Conservation (phyloP, 1,140 invertebrate species). For the Gonatopus flavifemur region DNA sequence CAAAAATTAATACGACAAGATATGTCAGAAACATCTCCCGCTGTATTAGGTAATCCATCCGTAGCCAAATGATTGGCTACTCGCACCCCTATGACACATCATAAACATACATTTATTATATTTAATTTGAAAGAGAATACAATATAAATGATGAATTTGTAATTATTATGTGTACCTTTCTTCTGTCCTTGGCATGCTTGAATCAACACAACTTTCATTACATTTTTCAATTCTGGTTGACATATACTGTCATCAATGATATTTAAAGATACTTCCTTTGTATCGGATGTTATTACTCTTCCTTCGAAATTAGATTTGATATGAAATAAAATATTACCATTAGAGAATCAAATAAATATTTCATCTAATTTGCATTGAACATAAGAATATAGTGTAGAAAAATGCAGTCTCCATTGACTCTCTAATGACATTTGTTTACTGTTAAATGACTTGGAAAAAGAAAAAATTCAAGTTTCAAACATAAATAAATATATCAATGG, state of each 20-base stretch:
- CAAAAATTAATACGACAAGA: constrained; percentile 18
- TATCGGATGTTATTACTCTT: constrained; percentile 24
- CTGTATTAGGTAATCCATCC: constrained; percentile 11
- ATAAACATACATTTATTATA: neutral
- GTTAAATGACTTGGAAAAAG: too few relatives aligned
- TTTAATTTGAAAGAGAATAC: neutral
- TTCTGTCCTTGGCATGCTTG: constrained; percentile 35
- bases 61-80: constrained; percentile 5
- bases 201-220: constrained; percentile 36
- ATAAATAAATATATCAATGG: constrained; percentile 2
- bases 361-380: too few relatives aligned
- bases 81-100: constrained; percentile 9
- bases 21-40: constrained; percentile 1
- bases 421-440: too few relatives aligned
- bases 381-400: too few relatives aligned
- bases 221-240: constrained; percentile 17
- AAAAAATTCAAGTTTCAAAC: too few relatives aligned
- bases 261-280: constrained; percentile 19
- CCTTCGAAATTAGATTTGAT: constrained; percentile 16
- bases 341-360: too few relatives aligned
- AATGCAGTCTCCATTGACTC: too few relatives aligned
- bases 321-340: constrained; percentile 5
- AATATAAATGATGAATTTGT: neutral
- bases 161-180: constrained; percentile 15
- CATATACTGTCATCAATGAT: constrained; percentile 25